Evolutionary conservation across 2,888 invertebrate species (phyloP), one percentile per base, ranked within the genome.

Genomic region (Ischnura elegans): DNA sequence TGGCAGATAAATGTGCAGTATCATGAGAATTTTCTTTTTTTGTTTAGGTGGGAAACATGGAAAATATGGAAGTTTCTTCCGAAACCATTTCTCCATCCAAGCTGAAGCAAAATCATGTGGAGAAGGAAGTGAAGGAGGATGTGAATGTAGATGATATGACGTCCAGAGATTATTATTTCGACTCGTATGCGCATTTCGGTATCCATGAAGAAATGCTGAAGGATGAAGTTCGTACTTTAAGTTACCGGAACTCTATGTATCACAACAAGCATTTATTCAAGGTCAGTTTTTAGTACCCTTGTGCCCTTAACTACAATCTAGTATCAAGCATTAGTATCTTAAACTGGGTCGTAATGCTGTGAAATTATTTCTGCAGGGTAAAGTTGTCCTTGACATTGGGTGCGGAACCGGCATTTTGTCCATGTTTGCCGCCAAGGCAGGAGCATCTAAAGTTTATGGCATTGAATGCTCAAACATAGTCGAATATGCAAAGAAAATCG

Each of bases 191-290:
- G 93, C 99, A 99, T 96, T 99, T 99, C 96, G 99, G 99, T 87
- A 99, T 99, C 95, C 99, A 99, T 96, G 99, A 99, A 97, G 99
- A 99, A 96, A 99, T 99, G 99, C 96, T 99, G 94, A 99, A 99
- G 96, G 99, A 99, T 96, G 99, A 99, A 97, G 99, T 99, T 47
- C 97, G 99, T 93, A 99, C 99, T 29, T 97, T 99, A 94, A 99
- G 99, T 0, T 99, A 99, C 96, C 98, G 99, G 93, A 99, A 99
- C 96, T 99, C 99, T 21, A 99, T 99, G 98, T 99, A 99, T 96
- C 99, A 99, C 97, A 99, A 99, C 96, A 99, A 98, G 96, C 99
- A 99, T 96, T 97, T 99, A 94, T 99, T 99, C 96, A 98, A 98
- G 95, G 96, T 95, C 95, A 93, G 95, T 94, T 93, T n/a, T n/a